Conservation (phyloP, 2,113 vertebrate genomes). For the Ophthalmolycus amberensis region DNA sequence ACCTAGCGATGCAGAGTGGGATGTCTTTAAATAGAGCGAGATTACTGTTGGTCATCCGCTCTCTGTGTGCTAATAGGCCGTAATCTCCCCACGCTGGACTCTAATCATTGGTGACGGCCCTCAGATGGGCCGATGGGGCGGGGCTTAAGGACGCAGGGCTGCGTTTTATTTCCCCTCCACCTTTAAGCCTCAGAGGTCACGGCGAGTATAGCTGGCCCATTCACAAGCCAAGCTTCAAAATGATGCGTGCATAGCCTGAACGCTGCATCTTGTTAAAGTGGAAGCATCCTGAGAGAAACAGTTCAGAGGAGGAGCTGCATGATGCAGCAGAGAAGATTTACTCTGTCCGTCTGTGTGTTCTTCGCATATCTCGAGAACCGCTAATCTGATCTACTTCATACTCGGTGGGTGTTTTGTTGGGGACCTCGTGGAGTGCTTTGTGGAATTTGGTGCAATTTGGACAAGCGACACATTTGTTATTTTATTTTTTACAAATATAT, state of each 20-base stretch:
- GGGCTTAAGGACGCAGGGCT: slow-evolving; percentile 48
- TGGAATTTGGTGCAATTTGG: too few relatives aligned
- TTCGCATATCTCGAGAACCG: too few relatives aligned
- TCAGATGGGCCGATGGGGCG: slow-evolving; percentile 80
- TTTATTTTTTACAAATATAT: too few relatives aligned
- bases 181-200: slow-evolving; percentile 63
- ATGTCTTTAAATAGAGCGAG: slow-evolving; percentile 71
- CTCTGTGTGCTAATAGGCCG: slow-evolving; percentile 80
- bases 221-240: slow-evolving; percentile 9
- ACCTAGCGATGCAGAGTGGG: not conserved
- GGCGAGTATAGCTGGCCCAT: slow-evolving; percentile 51
- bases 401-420: too few relatives aligned
- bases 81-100: slow-evolving; percentile 82
- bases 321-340: too few relatives aligned
- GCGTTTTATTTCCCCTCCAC: slow-evolving; percentile 35
- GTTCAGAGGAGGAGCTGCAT: too few relatives aligned
- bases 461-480: too few relatives aligned
- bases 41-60: slow-evolving; percentile 77
- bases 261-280: not conserved
- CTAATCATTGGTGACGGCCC: slow-evolving; percentile 83
- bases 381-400: too few relatives aligned
- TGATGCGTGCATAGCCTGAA: not conserved
- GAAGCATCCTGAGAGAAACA: too few relatives aligned
- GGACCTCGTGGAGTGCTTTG: too few relatives aligned
- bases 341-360: too few relatives aligned